These are phyloP conservation scores for Baronia brevicornis DNA, from an alignment of 2,888 invertebrate species.

Conservation along the genomic window DNA sequence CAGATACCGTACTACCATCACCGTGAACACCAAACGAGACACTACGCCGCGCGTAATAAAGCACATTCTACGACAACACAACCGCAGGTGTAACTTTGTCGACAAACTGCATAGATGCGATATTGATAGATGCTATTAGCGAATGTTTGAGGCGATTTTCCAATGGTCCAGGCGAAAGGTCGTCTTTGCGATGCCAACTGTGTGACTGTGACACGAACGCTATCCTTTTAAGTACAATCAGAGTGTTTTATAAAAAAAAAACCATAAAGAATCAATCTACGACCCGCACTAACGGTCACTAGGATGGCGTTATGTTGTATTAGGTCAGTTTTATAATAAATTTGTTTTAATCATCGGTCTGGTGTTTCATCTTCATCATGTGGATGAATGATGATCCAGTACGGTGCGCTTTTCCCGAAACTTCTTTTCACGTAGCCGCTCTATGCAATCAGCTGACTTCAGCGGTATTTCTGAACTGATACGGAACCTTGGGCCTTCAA, in stretches of 20 bases:
- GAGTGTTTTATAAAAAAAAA: conserved; percentile 48
- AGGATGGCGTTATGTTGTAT: conserved; percentile 6
- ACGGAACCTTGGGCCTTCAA: too few species aligned
- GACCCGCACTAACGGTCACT: conserved; percentile 5
- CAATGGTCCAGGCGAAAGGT: conserved; percentile 13
- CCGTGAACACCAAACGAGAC: conserved; percentile 22
- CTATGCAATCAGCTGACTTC: too few species aligned
- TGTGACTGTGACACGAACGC: conserved; percentile 57
- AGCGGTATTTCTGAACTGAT: too few species aligned
- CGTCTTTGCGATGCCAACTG: conserved; percentile 33
- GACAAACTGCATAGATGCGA: conserved; percentile 1
- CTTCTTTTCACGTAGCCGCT: too few species aligned
- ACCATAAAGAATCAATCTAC: conserved; percentile 24
- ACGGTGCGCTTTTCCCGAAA: too few species aligned
- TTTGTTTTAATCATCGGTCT: too few species aligned
- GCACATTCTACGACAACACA: neutral
- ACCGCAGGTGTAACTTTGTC: too few species aligned
- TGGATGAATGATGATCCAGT: too few species aligned
- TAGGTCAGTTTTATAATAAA: conserved; percentile 17
- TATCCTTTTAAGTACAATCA: conserved; percentile 63
- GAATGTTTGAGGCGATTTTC: neutral
- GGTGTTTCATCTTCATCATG: too few species aligned
- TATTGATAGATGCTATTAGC: neutral
- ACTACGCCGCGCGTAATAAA: neutral
- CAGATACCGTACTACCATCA: conserved; percentile 42